Percentiles rank a stretch among this genome's conserved stretches.
Conservation (phyloP, 2,888 invertebrate species). For the Tromatobia lineatoria region DNA sequence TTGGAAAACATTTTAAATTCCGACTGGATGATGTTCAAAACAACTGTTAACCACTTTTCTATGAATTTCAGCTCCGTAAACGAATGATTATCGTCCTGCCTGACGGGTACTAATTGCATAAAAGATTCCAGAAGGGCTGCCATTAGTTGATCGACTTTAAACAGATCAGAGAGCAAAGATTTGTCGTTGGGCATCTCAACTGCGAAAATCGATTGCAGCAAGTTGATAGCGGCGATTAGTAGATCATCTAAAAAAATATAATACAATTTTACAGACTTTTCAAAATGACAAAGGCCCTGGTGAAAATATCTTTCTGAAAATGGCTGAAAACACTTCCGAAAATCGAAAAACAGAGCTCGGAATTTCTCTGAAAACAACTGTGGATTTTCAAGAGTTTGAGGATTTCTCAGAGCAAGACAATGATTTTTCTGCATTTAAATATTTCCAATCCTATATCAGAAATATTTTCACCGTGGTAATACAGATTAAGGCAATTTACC, state of each 20-base stretch:
- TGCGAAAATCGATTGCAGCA: slow-evolving; percentile 75
- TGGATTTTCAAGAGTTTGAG: no score
- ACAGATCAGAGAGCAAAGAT: slow-evolving; percentile 71
- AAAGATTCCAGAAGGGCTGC: slow-evolving; percentile 76
- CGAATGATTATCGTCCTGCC: slow-evolving; percentile 66
- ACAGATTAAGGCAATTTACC: slow-evolving; percentile 71
- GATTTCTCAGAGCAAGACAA: no score
- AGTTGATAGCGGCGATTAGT: slow-evolving; percentile 75
- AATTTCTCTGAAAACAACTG: no score
- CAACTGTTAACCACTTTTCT: slow-evolving; percentile 77
- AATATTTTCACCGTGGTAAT: no score
- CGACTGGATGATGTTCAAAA: slow-evolving; percentile 71
- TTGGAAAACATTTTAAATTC: slow-evolving; percentile 63
- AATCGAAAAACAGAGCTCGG: no score
- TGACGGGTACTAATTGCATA: slow-evolving; percentile 71
- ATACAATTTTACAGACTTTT: slow-evolving; percentile 29
- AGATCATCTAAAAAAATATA: slow-evolving; percentile 75
- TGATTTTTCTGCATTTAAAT: no score
- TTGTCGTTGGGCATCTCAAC: slow-evolving; percentile 68
- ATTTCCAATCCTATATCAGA: no score
- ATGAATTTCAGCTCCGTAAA: slow-evolving; percentile 70
- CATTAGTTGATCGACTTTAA: slow-evolving; percentile 73
- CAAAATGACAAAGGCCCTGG: background rate
- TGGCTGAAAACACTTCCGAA: background rate
- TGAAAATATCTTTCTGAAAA: no score